Conservation (phyloP, 1,140 invertebrate species). For the Sminthurinus signatus region DNA sequence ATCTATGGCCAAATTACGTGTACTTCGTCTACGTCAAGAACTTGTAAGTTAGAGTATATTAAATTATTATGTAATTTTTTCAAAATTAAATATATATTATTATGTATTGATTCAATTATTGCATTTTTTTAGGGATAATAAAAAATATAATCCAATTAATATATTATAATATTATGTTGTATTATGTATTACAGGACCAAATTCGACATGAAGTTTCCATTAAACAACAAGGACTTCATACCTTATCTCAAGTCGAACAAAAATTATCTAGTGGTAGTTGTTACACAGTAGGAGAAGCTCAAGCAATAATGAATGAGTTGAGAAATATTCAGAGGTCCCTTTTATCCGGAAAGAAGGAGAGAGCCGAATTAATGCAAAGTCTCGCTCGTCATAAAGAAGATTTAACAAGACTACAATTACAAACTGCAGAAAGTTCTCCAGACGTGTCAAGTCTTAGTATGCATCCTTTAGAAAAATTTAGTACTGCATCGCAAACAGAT, state of each 20-base stretch:
- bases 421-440: conserved; percentile 65
- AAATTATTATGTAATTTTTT: too few relatives aligned
- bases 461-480: conserved; percentile 73
- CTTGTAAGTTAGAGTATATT: too few relatives aligned
- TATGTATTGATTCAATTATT: too few relatives aligned
- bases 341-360: conserved; percentile 83
- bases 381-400: conserved; percentile 89
- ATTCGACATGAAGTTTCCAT: conserved; percentile 76
- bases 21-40: conserved; percentile 82
- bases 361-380: conserved; percentile 87
- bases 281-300: conserved; percentile 87
- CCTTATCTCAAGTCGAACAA: conserved; percentile 81
- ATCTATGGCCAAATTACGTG: too few relatives aligned
- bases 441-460: conserved; percentile 74
- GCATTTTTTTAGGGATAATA: too few relatives aligned
- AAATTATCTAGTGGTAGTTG: conserved; percentile 76
- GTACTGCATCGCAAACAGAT: conserved; percentile 91
- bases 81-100: too few relatives aligned
- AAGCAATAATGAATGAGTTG: conserved; percentile 87
- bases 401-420: conserved; percentile 71
- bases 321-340: conserved; percentile 87
- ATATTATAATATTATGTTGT: too few relatives aligned
- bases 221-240: conserved; percentile 86
- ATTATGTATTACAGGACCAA: conserved; percentile 79
- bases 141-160: too few relatives aligned